A percentile compares a stretch with the other conserved stretches of the same genome.
phyloP scores from a whole-genome alignment of 2,113 vertebrate genomes.

The Ailuropoda melanoleuca region DNA sequence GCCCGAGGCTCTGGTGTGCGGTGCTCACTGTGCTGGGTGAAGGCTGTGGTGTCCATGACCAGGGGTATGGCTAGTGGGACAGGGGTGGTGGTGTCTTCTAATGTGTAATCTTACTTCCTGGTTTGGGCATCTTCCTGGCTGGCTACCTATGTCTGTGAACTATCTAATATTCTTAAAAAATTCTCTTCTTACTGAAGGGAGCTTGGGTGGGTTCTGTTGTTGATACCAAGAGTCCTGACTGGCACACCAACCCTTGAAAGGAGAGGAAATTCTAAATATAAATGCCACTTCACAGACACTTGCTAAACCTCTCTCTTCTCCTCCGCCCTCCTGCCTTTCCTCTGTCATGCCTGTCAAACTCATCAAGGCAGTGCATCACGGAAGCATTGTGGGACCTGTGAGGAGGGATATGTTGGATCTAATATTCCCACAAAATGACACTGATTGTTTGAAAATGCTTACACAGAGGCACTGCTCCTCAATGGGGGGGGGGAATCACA shows the following conservation, averaged over 20 bases:
- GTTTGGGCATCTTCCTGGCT: not conserved
- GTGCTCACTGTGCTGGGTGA: not conserved
- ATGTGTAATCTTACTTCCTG: not conserved
- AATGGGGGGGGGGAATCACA: not conserved
- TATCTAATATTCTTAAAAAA: not conserved
- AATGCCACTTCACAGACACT: slow-evolving; percentile 45
- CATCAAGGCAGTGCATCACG: not conserved
- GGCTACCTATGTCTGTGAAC: not conserved
- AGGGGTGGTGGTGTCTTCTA: not conserved
- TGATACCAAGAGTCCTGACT: slow-evolving; percentile 23
- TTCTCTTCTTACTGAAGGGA: slow-evolving; percentile 9
- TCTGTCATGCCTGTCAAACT: slow-evolving; percentile 35
- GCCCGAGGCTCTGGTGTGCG: not conserved
- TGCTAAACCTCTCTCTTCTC: slow-evolving; percentile 10
- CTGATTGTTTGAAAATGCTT: not conserved
- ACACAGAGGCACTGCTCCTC: not conserved
- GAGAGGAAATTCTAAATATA: slow-evolving; percentile 47
- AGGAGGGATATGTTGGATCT: slow-evolving; percentile 17
- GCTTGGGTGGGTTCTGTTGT: slow-evolving; percentile 4
- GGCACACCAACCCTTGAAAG: not conserved
- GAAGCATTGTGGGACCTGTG: not conserved
- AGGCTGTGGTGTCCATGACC: not conserved
- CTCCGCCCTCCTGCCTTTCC: slow-evolving; percentile 48
- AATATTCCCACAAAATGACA: slow-evolving; percentile 1
- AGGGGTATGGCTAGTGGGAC: not conserved